These are phyloP conservation scores for Oncorhynchus kisutch DNA, from an alignment of 2,113 vertebrate species.

Conservation along the genomic window DNA sequence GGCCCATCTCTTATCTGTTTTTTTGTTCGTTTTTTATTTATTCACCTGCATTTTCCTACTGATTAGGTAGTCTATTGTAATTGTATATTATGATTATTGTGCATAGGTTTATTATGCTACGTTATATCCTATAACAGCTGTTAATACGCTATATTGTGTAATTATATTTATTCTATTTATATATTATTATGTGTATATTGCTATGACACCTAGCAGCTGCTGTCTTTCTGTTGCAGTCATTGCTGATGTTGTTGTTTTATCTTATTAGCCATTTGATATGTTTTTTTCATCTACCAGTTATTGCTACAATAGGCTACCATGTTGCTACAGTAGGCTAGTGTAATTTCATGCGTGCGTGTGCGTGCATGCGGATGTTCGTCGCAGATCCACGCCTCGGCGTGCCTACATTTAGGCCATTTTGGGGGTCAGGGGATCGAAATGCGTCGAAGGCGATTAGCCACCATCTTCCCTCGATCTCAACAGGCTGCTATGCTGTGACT, in stretches of 20 bases:
- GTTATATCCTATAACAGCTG: too few relatives aligned
- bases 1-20: too few relatives aligned
- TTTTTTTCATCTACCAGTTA: neutral
- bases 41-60: too few relatives aligned
- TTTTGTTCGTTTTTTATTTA: too few relatives aligned
- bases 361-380: neutral
- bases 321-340: neutral
- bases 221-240: neutral
- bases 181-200: too few relatives aligned
- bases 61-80: too few relatives aligned
- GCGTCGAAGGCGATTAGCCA: conserved; percentile 32
- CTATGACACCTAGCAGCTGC: neutral
- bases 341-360: neutral
- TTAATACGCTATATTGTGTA: too few relatives aligned
- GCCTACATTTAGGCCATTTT: conserved; percentile 12
- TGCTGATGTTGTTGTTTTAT: neutral
- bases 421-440: conserved; percentile 42
- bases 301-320: neutral
- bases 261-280: neutral
- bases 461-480: conserved; percentile 41
- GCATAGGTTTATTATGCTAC: too few relatives aligned
- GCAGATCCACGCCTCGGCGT: neutral
- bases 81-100: too few relatives aligned
- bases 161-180: too few relatives aligned
- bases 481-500: conserved; percentile 51